These are phyloP conservation scores for Yoshiicerus persimilis DNA, from an alignment of 1,140 invertebrate species.

Conservation along the genomic window DNA sequence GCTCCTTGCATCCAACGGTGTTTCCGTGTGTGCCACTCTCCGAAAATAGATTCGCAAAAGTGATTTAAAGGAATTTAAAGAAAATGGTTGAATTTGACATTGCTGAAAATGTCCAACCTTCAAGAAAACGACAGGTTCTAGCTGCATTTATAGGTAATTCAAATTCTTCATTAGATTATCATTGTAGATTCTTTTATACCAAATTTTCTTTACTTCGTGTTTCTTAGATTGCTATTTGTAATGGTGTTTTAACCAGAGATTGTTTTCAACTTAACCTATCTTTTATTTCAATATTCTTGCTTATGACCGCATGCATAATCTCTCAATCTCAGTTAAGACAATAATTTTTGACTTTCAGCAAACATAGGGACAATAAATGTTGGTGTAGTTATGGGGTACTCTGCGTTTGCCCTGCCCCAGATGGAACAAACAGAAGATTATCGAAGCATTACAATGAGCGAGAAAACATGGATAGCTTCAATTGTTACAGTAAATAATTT, in stretches of 20 bases:
- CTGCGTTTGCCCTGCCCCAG: conserved; percentile 70
- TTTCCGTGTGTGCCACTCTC: neutral
- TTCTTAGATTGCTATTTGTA: neutral
- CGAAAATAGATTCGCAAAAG: neutral
- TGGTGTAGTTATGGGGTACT: conserved; percentile 72
- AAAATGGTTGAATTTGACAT: conserved; percentile 4
- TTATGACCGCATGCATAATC: too few species aligned
- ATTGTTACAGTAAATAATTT: conserved; percentile 65
- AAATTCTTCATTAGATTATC: neutral
- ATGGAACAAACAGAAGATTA: conserved; percentile 60
- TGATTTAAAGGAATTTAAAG: neutral
- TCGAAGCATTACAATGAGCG: conserved; percentile 50
- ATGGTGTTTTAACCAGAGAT: neutral
- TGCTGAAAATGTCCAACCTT: neutral
- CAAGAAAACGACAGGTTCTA: neutral
- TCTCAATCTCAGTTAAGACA: too few species aligned
- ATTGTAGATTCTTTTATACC: neutral
- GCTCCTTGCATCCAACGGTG: neutral
- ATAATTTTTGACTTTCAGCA: too few species aligned
- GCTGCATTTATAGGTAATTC: neutral
- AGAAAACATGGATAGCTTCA: conserved; percentile 73
- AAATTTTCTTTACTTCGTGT: neutral
- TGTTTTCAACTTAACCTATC: neutral
- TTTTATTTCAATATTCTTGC: neutral
- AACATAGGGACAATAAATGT: conserved; percentile 57